Conservation (phyloP, 2,113 vertebrate species). For the Engystomops pustulosus region DNA sequence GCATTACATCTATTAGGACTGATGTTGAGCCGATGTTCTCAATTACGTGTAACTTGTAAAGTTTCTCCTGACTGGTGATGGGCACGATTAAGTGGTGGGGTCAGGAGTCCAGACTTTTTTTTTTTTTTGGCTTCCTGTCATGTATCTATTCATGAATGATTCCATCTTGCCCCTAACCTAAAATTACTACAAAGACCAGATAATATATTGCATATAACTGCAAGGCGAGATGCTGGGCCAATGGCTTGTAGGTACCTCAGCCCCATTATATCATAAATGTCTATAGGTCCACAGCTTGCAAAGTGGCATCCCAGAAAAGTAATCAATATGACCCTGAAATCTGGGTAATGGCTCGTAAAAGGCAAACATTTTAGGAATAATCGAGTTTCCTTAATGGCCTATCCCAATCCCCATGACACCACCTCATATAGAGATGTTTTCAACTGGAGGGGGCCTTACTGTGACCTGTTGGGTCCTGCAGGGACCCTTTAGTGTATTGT, state of each 20-base stretch:
- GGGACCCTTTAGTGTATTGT: neutral
- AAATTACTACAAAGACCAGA: neutral
- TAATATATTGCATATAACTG: neutral
- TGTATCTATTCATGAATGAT: neutral
- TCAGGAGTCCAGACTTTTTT: no score
- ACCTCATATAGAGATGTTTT: neutral
- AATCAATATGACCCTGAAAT: constrained; percentile 41
- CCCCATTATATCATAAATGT: neutral
- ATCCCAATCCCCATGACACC: constrained; percentile 37
- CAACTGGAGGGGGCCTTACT: neutral
- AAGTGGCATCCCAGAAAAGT: constrained; percentile 13
- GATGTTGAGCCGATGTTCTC: no score
- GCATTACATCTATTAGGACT: no score
- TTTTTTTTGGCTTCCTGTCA: neutral
- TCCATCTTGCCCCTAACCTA: neutral
- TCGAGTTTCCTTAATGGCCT: constrained; percentile 33
- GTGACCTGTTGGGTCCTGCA: neutral
- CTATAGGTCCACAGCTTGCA: neutral
- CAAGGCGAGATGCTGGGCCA: neutral
- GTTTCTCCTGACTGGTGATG: neutral
- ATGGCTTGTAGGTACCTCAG: neutral
- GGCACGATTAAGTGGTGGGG: neutral
- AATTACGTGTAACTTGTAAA: no score
- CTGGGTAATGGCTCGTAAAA: constrained; percentile 45
- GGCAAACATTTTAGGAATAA: constrained; percentile 35